Conservation (phyloP, 2,888 invertebrate species). For the Prionchulus punctatus region DNA sequence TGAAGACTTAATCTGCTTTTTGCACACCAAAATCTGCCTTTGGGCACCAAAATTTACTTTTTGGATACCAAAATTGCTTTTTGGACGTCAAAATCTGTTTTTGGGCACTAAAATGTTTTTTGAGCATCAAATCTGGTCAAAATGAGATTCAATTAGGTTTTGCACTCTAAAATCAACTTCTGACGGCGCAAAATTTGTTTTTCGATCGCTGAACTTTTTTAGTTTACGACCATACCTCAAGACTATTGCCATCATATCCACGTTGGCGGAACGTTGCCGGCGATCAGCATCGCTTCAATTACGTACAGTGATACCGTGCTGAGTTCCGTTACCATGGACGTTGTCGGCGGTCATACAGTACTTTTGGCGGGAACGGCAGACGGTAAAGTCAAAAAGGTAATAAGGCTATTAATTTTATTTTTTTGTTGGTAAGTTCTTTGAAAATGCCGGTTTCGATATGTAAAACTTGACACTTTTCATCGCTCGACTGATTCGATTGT, state of each 20-base stretch:
- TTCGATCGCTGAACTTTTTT: too few species aligned
- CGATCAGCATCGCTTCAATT: constrained; percentile 20
- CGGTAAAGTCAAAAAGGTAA: constrained; percentile 32
- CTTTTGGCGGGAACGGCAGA: constrained; percentile 30
- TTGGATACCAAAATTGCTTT: not conserved
- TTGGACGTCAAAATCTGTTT: not conserved
- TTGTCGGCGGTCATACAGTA: constrained; percentile 22
- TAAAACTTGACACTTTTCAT: too few species aligned
- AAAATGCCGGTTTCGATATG: too few species aligned
- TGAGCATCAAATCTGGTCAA: not conserved
- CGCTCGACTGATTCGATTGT: not conserved
- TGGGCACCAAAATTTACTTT: not conserved
- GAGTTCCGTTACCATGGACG: constrained; percentile 24
- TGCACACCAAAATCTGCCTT: not conserved
- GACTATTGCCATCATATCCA: constrained; percentile 24
- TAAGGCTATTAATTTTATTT: constrained; percentile 4
- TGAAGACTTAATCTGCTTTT: not conserved
- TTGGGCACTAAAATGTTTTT: not conserved
- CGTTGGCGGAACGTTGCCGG: constrained; percentile 24
- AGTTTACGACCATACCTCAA: too few species aligned
- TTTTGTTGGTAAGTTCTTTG: not conserved
- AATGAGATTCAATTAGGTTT: too few species aligned
- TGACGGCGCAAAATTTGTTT: too few species aligned
- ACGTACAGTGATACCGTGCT: constrained; percentile 19
- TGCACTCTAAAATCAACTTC: too few species aligned